Evolutionary conservation across 2,888 invertebrate species (phyloP).

Genomic region (Cephus rjabovi): DNA sequence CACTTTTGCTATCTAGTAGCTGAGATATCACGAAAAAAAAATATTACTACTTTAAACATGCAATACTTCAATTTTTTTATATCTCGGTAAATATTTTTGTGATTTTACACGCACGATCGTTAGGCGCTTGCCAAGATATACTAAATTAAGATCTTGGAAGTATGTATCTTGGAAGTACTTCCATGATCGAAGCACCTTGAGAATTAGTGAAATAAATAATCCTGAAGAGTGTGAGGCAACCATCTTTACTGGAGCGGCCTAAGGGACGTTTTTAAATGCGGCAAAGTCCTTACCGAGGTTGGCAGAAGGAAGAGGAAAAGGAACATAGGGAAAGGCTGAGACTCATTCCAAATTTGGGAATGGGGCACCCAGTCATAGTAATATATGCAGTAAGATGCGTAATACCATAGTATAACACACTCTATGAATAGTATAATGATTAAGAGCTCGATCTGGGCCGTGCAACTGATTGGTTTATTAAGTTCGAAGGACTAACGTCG

Average conservation of each 20-base stretch:
- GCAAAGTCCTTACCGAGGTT: not conserved
- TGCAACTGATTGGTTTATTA: not conserved
- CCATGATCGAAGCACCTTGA: not conserved
- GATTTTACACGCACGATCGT: no score
- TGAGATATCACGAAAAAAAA: no score
- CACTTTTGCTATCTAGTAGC: no score
- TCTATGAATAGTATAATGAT: not conserved
- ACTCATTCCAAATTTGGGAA: not conserved
- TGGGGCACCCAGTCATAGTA: not conserved
- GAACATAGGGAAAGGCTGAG: not conserved
- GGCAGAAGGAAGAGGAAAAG: not conserved
- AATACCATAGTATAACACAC: not conserved
- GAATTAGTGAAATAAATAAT: not conserved
- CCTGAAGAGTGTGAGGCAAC: not conserved
- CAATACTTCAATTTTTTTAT: no score
- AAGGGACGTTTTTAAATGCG: not conserved
- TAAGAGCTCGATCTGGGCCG: not conserved
- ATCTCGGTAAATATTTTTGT: no score
- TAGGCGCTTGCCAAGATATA: no score
- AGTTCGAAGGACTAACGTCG: constrained; percentile 15
- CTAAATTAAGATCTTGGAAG: no score
- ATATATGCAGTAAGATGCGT: not conserved
- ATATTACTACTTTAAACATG: no score
- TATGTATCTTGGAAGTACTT: no score
- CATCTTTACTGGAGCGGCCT: not conserved